Evolutionary conservation across 92 coral and sea anemone species (phyloP), one percentile per base, ranked within the genome.

Genomic region (Phenganax marumi): DNA sequence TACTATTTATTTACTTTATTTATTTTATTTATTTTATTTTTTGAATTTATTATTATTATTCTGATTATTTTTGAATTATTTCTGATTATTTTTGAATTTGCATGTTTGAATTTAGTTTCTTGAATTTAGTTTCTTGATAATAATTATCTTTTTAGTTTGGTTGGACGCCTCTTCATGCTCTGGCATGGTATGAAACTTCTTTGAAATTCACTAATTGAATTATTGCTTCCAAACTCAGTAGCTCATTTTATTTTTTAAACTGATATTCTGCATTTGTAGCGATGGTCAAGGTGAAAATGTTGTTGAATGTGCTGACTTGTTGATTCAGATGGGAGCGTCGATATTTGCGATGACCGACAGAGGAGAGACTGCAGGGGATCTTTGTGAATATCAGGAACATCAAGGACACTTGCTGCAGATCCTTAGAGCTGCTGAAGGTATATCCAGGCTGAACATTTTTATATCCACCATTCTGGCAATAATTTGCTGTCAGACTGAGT

Each of bases 271-370:
- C 24, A 22, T 70, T 16, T 57, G 19, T 73, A 94, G 98, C 90
- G 90, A 90, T 83, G 97, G 98, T 18, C 75, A 90, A 48, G 89
- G 91, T 39, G 98, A 94, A 24, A 83, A 89, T 70, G 92, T 92
- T 84, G 89, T 94, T 22, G 98, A 94, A 70, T 92, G 98, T 84
- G 98, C 94, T 16, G 98, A 94, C 61, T 86, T 88, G 70, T 92
- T 94, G 3, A 92, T 94, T 66, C 93, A 94, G 98, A 94, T 94
- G 98, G 97, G 98, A 33, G 97, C 91, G 24, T 85, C 86, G n/a
- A 83, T 94, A 11, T 94, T 90, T 89, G 91, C 97, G 9, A 48
- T 94, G 80, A 94, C 98, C 25, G 91, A 84, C 80, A 91, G 94
- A n/a, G 84, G 81, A 39, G 98, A 94, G 85, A 94, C 98, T 57